These are phyloP conservation scores for Sebastes oblongus DNA, from an alignment of 2,797 vertebrate genomes.

Conservation along the genomic window DNA sequence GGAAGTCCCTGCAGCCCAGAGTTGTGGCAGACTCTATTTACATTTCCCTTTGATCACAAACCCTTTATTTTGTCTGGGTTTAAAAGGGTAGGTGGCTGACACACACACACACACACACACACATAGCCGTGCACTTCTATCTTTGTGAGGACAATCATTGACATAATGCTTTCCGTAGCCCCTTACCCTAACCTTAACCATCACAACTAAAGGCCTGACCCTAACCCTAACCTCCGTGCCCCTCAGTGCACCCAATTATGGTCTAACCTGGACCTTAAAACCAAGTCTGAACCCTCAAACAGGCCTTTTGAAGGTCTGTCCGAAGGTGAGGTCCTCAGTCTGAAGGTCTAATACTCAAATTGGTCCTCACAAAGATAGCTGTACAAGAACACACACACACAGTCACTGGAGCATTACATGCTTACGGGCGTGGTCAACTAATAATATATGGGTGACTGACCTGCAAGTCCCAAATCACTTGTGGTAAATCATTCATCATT, in stretches of 20 bases:
- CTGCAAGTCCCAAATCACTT: conserved; percentile 4
- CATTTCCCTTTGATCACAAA: conserved; percentile 52
- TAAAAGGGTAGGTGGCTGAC: not conserved
- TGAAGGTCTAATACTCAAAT: too few species aligned
- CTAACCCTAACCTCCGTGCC: too few species aligned
- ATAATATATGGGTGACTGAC: conserved; percentile 17
- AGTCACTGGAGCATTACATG: conserved; percentile 7
- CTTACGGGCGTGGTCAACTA: conserved; percentile 4
- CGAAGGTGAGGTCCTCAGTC: too few species aligned
- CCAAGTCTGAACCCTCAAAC: too few species aligned
- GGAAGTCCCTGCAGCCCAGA: conserved; percentile 41
- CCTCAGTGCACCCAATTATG: too few species aligned
- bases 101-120: not conserved
- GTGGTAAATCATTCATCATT: conserved; percentile 5
- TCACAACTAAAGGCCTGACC: too few species aligned
- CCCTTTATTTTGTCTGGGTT: conserved; percentile 36
- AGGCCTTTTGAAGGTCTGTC: too few species aligned
- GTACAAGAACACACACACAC: not conserved
- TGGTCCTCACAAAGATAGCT: not conserved
- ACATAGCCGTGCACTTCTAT: too few species aligned
- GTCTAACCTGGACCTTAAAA: too few species aligned
- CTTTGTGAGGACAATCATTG: too few species aligned
- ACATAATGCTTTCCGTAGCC: too few species aligned
- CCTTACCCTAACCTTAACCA: not conserved
- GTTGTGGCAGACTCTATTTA: conserved; percentile 31